Conservation (phyloP, 23 tunicate genomes). For the Halocynthia roretzi region DNA sequence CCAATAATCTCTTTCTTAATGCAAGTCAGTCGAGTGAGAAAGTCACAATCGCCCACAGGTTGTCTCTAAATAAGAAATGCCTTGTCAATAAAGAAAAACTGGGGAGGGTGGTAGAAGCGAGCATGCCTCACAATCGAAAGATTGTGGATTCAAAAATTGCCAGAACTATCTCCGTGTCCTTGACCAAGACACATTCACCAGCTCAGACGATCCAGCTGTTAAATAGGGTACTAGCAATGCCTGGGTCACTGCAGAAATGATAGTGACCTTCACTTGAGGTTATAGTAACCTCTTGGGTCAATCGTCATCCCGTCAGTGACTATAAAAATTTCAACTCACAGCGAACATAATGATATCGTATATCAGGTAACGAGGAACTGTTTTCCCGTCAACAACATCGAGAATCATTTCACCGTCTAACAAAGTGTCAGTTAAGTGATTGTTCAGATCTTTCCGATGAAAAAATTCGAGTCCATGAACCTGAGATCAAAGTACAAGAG, state of each 20-base stretch:
- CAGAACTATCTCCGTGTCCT: not conserved
- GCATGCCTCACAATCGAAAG: too few species aligned
- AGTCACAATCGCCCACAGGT: constrained; percentile 95
- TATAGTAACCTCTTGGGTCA: too few species aligned
- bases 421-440: constrained; percentile 58
- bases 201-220: not conserved
- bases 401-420: constrained; percentile 94
- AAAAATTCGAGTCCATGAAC: constrained; percentile 66
- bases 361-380: constrained; percentile 83
- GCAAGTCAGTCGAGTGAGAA: constrained; percentile 63
- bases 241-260: not conserved
- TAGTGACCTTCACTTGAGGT: not conserved
- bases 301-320: not conserved
- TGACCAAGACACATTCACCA: not conserved
- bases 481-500: constrained; percentile 15
- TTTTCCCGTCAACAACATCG: constrained; percentile 69
- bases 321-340: constrained; percentile 26
- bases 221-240: too few species aligned
- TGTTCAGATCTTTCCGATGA: constrained; percentile 60
- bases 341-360: constrained; percentile 83
- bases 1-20: constrained; percentile 89
- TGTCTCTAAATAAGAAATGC: constrained; percentile 60
- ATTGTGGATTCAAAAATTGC: not conserved
- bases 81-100: too few species aligned
- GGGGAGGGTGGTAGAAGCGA: too few species aligned